Base-by-base conservation (phyloP, 2,797 vertebrate species). In the Acipenser transmontanus region DNA sequence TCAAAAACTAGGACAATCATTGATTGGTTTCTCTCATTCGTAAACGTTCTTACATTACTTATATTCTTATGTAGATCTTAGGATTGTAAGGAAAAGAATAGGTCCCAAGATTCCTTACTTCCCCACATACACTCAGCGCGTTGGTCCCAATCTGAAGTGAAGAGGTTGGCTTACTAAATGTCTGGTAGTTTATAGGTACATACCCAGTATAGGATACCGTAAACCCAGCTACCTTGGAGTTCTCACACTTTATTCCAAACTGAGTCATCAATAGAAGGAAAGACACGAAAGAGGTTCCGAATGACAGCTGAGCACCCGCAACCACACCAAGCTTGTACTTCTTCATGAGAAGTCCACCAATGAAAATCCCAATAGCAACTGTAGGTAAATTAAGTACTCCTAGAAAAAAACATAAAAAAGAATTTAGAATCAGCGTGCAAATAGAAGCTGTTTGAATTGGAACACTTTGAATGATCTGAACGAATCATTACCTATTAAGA, bases 301-400 rank as follows among this genome's bases (percentile, higher is more conserved):
- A 89, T 6, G 84, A 89, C 50, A 94, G 68, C 77, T 93, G 88
- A 50, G 91, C 90, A 60, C 89, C 89, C 4, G 90, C 86, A 50
- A 91, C 82, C 62, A 92, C 76, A 7, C 87, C 83, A 62, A 94
- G 78, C 71, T 90, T 93, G 67, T 91, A 93, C 66, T 88, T 81
- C 76, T 91, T 93, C 92, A 94, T 94, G 70, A 93, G 71, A 69
- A 94, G 80, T 10, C 92, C 93, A 0, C 92, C 91, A 47, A 89
- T 71, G 62, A 94, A 86, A 73, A 92, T 92, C 52, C 92, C 91
- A 68, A 91, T 52, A 0, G 91, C 87, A 49, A 92, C 77, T 5
- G 82, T 85, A 0, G 92, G 91, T 68, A 93, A 80, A 72, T 89
- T 90, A 74, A 90, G 68, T 72, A 93, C 70, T 69, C 92, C 93